Conservation (phyloP, 2,797 vertebrate genomes). For the Thalassophryne amazonica region DNA sequence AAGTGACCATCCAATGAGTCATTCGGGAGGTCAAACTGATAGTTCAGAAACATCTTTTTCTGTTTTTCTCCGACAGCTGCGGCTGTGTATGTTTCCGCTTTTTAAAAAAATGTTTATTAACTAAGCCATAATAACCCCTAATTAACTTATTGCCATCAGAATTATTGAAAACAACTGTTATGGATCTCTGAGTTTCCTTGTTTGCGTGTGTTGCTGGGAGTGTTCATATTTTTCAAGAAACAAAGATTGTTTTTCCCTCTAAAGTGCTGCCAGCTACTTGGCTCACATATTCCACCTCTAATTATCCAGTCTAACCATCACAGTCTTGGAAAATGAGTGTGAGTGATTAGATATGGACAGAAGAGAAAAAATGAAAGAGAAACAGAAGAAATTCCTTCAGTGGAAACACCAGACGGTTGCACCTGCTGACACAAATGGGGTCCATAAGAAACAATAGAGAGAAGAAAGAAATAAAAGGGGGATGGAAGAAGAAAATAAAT, state of each 20-base stretch:
- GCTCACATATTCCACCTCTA: constrained; percentile 34
- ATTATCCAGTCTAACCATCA: constrained; percentile 9
- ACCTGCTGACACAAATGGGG: constrained; percentile 4
- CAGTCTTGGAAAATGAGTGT: constrained; percentile 24
- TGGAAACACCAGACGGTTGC: neutral
- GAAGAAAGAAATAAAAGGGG: neutral
- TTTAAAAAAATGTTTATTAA: too few relatives aligned
- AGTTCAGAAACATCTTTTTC: too few relatives aligned
- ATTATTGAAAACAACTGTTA: too few relatives aligned
- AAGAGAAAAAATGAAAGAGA: constrained; percentile 26
- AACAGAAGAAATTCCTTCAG: constrained; percentile 34
- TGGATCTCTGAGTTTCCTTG: too few relatives aligned
- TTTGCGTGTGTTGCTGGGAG: too few relatives aligned
- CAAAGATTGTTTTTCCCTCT: constrained; percentile 4
- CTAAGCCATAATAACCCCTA: too few relatives aligned
- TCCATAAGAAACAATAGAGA: neutral
- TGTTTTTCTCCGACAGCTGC: too few relatives aligned
- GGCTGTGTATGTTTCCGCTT: too few relatives aligned
- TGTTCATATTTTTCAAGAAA: constrained; percentile 11
- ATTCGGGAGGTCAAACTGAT: too few relatives aligned
- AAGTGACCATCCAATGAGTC: too few relatives aligned
- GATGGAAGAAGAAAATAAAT: neutral
- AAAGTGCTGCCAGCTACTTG: constrained; percentile 21
- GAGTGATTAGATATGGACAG: constrained; percentile 42
- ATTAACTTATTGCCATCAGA: too few relatives aligned